A percentile compares a stretch with the other conserved stretches of the same genome.
These are phyloP conservation scores for Apostichopus japonicus DNA, from an alignment of 35 echinoderm and acorn worm species.

Conservation along the genomic window DNA sequence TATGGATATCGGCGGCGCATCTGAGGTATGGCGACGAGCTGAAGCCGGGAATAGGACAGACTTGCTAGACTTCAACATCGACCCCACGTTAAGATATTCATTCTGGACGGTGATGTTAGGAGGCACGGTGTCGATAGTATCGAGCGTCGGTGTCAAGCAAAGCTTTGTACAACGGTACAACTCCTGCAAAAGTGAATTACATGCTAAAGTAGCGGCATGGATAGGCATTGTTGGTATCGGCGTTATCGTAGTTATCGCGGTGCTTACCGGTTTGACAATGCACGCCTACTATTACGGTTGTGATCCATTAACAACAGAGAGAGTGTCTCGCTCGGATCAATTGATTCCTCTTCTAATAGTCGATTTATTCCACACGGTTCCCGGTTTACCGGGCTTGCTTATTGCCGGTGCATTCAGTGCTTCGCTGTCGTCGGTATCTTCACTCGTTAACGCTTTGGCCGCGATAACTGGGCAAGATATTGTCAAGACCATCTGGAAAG, in stretches of 20 bases:
- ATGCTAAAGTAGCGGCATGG: conserved; percentile 13
- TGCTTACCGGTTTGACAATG: background rate
- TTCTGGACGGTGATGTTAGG: background rate
- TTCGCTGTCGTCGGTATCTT: conserved; percentile 1
- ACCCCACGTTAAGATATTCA: conserved; percentile 24
- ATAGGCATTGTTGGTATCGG: background rate
- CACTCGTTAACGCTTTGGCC: conserved; percentile 5
- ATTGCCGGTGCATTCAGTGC: conserved; percentile 19
- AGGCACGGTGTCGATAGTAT: background rate
- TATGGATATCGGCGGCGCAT: background rate
- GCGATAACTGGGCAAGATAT: background rate
- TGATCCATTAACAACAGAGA: background rate
- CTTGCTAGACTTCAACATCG: background rate
- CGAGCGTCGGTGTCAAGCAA: background rate
- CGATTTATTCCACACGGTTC: background rate
- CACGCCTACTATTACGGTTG: conserved; percentile 21
- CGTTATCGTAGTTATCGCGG: background rate
- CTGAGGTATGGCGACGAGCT: background rate
- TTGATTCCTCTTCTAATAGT: background rate
- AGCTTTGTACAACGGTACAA: background rate
- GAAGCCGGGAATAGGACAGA: background rate
- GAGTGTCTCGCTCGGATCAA: background rate
- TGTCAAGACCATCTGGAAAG: background rate
- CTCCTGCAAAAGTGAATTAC: conserved; percentile 14
- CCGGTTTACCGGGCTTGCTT: background rate